phyloP scores from a whole-genome alignment of 1,140 invertebrate genomes.

The Cryptotermes secundus region DNA sequence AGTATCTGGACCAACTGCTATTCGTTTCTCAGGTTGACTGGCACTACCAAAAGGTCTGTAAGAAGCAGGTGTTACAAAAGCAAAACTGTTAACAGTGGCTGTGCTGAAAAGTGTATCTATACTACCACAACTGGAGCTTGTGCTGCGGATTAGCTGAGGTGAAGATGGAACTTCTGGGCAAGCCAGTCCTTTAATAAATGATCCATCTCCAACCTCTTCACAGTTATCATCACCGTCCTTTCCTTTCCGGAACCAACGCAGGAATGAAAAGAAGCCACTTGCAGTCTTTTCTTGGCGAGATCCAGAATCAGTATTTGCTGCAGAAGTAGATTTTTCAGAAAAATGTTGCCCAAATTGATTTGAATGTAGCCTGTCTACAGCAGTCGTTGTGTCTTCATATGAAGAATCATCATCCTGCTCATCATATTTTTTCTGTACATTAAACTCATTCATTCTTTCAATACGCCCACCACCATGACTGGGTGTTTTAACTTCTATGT shows the following conservation, averaged over 20 bases:
- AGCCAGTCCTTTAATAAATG: conserved; percentile 34
- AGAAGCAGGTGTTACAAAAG: conserved; percentile 58
- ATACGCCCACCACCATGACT: neutral
- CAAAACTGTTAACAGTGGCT: conserved; percentile 68
- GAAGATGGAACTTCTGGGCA: conserved; percentile 33
- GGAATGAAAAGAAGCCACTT: conserved; percentile 51
- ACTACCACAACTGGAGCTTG: conserved; percentile 54
- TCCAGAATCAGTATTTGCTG: conserved; percentile 11
- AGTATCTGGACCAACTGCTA: conserved; percentile 54
- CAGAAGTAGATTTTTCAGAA: neutral
- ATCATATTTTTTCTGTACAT: neutral
- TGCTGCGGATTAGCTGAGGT: conserved; percentile 34
- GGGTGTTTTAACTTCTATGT: neutral
- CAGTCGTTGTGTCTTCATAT: conserved; percentile 10
- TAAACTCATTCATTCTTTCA: neutral
- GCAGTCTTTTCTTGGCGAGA: conserved; percentile 29
- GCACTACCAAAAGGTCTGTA: conserved; percentile 50
- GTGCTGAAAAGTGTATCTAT: conserved; percentile 63
- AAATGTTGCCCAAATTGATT: conserved; percentile 4
- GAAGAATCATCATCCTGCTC: conserved; percentile 21
- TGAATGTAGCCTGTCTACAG: conserved; percentile 20
- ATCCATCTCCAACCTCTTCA: conserved; percentile 36
- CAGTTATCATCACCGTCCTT: conserved; percentile 35
- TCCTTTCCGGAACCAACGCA: conserved; percentile 52
- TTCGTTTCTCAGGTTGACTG: conserved; percentile 46